A percentile compares a stretch with the other conserved stretches of the same genome.
Evolutionary conservation across 2,113 vertebrate species (phyloP).

Genomic region (Oreochromis niloticus): DNA sequence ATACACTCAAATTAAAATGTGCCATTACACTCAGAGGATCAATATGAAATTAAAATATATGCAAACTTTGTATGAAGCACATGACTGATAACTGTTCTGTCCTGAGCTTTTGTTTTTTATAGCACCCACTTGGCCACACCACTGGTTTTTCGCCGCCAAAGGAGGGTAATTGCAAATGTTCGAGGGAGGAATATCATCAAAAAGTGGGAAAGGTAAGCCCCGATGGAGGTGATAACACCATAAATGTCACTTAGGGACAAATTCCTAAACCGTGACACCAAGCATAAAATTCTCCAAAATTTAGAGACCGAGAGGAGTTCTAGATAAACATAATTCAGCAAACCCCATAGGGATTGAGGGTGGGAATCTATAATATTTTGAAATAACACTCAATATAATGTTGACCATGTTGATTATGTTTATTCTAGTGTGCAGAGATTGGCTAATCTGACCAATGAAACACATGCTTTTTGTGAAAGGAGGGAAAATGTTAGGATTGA

Average conservation of each 20-base stretch:
- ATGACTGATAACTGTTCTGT: not conserved
- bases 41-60: no score
- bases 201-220: not conserved
- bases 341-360: not conserved
- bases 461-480: no score
- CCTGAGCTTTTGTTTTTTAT: not conserved
- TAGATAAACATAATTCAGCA: not conserved
- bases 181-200: not conserved
- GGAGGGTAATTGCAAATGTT: not conserved
- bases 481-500: no score
- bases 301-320: not conserved
- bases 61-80: no score
- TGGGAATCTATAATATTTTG: not conserved
- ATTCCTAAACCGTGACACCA: not conserved
- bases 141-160: not conserved
- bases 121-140: not conserved
- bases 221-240: not conserved
- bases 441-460: no score
- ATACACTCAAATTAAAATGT: no score
- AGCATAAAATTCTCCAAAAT: not conserved
- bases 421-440: not conserved
- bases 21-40: no score
- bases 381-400: not conserved
- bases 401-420: not conserved
- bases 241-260: not conserved